Evolutionary conservation across 2,888 invertebrate genomes (phyloP).

Genomic region (Cryptocheilus praepositus): DNA sequence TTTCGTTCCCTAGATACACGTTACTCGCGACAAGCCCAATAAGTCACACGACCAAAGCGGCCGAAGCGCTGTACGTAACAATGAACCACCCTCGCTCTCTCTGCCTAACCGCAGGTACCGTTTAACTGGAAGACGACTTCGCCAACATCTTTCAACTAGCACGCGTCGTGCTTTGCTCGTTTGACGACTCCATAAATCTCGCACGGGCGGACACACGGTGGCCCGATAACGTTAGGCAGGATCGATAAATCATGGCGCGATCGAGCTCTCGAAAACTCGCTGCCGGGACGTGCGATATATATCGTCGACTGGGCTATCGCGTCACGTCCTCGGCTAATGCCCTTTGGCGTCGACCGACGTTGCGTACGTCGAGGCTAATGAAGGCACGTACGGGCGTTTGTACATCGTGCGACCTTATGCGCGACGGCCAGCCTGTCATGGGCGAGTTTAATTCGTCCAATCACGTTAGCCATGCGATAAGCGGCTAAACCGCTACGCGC

Average conservation of each 20-base stretch:
- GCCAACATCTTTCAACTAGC: slow-evolving; percentile 7
- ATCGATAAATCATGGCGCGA: slow-evolving; percentile 41
- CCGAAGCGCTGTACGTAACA: no score
- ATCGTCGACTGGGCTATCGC: slow-evolving; percentile 29
- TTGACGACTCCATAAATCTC: slow-evolving; percentile 36
- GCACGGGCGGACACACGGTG: slow-evolving; percentile 16
- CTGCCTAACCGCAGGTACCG: neutral
- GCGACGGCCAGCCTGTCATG: slow-evolving; percentile 24
- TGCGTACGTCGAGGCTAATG: slow-evolving; percentile 47
- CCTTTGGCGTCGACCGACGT: slow-evolving; percentile 43
- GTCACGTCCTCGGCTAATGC: slow-evolving; percentile 53
- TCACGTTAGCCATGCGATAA: slow-evolving; percentile 57
- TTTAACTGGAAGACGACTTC: neutral
- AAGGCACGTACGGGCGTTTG: slow-evolving; percentile 56
- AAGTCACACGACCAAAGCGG: no score
- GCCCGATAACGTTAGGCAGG: slow-evolving; percentile 1
- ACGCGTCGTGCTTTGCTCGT: slow-evolving; percentile 7
- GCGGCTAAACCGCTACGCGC: slow-evolving; percentile 43
- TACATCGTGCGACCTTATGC: slow-evolving; percentile 48
- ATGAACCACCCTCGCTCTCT: neutral
- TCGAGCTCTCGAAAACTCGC: slow-evolving; percentile 32
- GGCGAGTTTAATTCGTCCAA: slow-evolving; percentile 59
- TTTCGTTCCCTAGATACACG: no score
- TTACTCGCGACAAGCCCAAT: no score
- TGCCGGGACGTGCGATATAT: slow-evolving; percentile 6